phyloP scores from a whole-genome alignment of 2,888 invertebrate species.

The Trissolcus japonicus region DNA sequence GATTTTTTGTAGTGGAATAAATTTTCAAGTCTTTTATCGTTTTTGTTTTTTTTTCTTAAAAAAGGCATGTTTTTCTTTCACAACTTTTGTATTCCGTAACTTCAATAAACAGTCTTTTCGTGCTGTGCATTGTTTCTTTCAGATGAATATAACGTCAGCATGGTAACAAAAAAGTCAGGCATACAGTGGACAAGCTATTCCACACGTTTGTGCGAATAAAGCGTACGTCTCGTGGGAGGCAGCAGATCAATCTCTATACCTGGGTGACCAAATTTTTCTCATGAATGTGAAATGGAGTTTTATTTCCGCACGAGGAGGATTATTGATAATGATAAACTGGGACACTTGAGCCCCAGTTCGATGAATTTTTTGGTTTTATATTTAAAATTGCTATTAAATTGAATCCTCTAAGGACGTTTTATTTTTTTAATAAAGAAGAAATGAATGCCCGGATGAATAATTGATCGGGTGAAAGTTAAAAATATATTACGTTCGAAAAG shows the following conservation, averaged over 20 bases:
- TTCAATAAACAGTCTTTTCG: constrained; percentile 50
- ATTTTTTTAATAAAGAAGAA: not conserved
- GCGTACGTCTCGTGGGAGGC: not conserved
- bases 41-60: not conserved
- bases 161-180: constrained; percentile 31
- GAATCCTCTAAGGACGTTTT: too few relatives aligned
- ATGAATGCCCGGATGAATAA: not conserved
- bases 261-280: constrained; percentile 18
- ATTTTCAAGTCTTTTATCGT: not conserved
- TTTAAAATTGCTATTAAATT: too few relatives aligned
- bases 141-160: constrained; percentile 41
- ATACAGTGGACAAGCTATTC: constrained; percentile 35
- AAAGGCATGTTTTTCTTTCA: constrained; percentile 9
- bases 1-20: not conserved
- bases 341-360: constrained; percentile 1
- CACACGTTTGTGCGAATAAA: constrained; percentile 1
- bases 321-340: constrained; percentile 19
- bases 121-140: constrained; percentile 31
- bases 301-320: constrained; percentile 17
- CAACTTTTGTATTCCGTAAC: constrained; percentile 24
- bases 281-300: constrained; percentile 37
- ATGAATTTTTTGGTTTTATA: not conserved
- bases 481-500: not conserved
- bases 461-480: too few relatives aligned
- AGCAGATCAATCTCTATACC: not conserved